Evolutionary conservation across 2,888 invertebrate genomes (phyloP).

Genomic region (Scaptodrosophila latifasciaeformis): DNA sequence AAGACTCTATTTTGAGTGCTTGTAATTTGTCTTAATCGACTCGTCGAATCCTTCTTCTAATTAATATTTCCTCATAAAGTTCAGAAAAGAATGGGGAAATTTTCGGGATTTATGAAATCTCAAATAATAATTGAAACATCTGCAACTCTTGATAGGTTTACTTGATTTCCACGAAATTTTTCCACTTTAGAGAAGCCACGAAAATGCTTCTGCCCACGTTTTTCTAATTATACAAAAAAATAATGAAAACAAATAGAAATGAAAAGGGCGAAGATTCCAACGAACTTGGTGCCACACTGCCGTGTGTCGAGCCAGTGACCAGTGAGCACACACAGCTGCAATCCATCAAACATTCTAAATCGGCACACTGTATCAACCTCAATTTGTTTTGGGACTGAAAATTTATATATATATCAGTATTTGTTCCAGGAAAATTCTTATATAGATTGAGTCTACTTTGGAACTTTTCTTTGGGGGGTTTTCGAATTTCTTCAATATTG

Average conservation of each 20-base stretch:
- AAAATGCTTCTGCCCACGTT: constrained; percentile 18
- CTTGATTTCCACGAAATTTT: neutral
- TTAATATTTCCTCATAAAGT: neutral
- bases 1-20: too few relatives aligned
- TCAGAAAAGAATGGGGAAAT: neutral
- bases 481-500: too few relatives aligned
- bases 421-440: too few relatives aligned
- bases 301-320: neutral
- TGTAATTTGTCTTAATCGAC: too few relatives aligned
- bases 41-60: constrained; percentile 1
- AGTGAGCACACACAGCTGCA: constrained; percentile 60
- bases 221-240: constrained; percentile 53
- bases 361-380: neutral
- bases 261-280: neutral
- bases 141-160: neutral
- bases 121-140: neutral
- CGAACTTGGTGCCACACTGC: constrained; percentile 32
- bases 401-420: neutral
- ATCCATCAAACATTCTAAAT: constrained; percentile 42
- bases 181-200: neutral
- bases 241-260: constrained; percentile 3
- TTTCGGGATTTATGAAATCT: neutral
- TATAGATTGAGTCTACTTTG: neutral
- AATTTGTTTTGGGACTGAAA: neutral
- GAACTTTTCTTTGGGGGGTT: too few relatives aligned